Conservation (phyloP, 2,888 invertebrate genomes). For the Microplitis deprimator region DNA sequence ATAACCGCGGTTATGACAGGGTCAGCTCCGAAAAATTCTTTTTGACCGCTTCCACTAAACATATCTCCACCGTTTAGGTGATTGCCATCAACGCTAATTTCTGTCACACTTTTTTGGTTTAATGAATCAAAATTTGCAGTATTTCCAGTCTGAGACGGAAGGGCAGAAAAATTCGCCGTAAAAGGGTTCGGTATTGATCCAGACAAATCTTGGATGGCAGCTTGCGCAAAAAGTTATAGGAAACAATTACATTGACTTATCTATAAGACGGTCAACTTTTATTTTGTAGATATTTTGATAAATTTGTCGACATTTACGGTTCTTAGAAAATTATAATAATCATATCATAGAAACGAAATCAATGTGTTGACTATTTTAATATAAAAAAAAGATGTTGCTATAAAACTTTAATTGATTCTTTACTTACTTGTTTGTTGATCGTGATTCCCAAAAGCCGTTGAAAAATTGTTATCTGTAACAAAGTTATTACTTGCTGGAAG, state of each 20-base stretch:
- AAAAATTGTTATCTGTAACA: conserved; percentile 90
- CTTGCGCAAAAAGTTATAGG: conserved; percentile 71
- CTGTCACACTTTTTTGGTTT: conserved; percentile 49
- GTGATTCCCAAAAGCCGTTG: conserved; percentile 86
- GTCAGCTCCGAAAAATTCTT: conserved; percentile 68
- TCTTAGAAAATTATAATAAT: background rate
- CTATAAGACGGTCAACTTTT: background rate
- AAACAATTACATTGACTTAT: background rate
- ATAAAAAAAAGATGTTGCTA: no score
- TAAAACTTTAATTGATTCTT: background rate
- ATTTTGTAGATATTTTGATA: conserved; percentile 11
- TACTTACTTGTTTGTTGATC: conserved; percentile 68
- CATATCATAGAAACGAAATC: no score
- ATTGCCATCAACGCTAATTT: conserved; percentile 47
- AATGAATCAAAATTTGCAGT: conserved; percentile 59
- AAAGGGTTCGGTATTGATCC: conserved; percentile 76
- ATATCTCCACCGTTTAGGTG: conserved; percentile 61
- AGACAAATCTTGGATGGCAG: conserved; percentile 73
- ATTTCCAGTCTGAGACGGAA: conserved; percentile 54
- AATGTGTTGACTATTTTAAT: no score
- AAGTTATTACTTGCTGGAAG: conserved; percentile 76
- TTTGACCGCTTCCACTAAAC: conserved; percentile 66
- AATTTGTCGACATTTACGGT: background rate
- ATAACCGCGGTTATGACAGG: conserved; percentile 62
- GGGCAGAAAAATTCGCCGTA: conserved; percentile 75